Percentiles rank a stretch among this genome's conserved stretches.
phyloP scores from a whole-genome alignment of 2,888 invertebrate genomes.

The Drosophila falleni region DNA sequence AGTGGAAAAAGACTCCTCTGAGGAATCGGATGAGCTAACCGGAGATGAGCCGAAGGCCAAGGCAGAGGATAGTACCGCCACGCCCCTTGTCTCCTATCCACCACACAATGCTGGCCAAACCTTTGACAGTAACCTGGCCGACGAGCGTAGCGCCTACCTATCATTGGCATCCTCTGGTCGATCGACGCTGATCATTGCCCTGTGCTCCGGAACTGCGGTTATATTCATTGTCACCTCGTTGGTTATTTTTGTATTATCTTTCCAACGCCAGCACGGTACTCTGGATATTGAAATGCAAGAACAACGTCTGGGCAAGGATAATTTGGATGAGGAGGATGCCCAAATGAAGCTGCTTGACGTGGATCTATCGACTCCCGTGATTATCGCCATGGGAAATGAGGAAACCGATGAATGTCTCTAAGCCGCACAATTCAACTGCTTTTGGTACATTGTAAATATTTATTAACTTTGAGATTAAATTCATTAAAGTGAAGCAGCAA shows the following conservation, averaged over 20 bases:
- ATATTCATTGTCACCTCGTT: constrained; percentile 79
- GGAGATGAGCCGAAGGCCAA: constrained; percentile 53
- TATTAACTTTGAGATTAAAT: constrained; percentile 61
- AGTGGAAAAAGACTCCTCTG: constrained; percentile 50
- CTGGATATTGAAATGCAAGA: constrained; percentile 85
- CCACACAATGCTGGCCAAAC: constrained; percentile 75
- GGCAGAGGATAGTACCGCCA: constrained; percentile 68
- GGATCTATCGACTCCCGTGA: constrained; percentile 70
- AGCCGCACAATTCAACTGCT: constrained; percentile 16
- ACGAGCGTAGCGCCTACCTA: constrained; percentile 74
- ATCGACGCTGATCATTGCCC: constrained; percentile 74
- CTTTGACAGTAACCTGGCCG: constrained; percentile 78
- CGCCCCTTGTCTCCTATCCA: constrained; percentile 71
- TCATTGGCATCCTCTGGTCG: constrained; percentile 63
- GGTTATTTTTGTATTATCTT: constrained; percentile 79
- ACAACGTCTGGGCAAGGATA: constrained; percentile 81
- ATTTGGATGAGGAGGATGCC: constrained; percentile 81
- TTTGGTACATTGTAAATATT: constrained; percentile 67
- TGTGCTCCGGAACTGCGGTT: constrained; percentile 78
- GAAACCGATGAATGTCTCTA: constrained; percentile 77
- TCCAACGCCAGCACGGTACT: constrained; percentile 82
- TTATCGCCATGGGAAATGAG: constrained; percentile 67
- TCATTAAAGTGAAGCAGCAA: constrained; percentile 30
- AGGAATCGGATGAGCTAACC: constrained; percentile 44
- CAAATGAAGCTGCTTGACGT: constrained; percentile 79